These are phyloP conservation scores for Hydropsyche betteni DNA, from an alignment of 2,888 invertebrate genomes.

Conservation along the genomic window DNA sequence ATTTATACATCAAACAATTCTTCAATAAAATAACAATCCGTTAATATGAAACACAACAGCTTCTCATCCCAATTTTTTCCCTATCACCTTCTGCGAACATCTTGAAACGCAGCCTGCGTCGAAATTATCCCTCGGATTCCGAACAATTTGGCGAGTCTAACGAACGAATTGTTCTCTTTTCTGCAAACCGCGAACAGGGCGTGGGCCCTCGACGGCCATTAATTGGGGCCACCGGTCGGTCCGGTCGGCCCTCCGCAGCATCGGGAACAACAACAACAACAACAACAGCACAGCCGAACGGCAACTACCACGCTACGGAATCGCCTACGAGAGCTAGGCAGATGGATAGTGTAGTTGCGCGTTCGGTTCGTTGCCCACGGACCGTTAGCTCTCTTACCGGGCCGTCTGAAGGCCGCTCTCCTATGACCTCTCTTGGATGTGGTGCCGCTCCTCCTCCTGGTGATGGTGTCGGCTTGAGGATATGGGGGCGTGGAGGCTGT, in stretches of 20 bases:
- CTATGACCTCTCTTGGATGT: constrained; percentile 15
- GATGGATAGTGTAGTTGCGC: not conserved
- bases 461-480: too few species aligned
- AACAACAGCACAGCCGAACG: constrained; percentile 7
- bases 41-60: too few species aligned
- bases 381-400: not conserved
- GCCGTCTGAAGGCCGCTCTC: constrained; percentile 29
- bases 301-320: not conserved
- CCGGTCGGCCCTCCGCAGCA: constrained; percentile 12
- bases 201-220: constrained; percentile 23
- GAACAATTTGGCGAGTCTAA: too few species aligned
- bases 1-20: too few species aligned
- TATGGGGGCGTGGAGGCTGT: not conserved
- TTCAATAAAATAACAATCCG: too few species aligned
- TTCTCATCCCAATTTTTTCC: too few species aligned
- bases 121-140: too few species aligned
- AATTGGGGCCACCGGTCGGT: constrained; percentile 26
- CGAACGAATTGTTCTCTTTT: too few species aligned
- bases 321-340: constrained; percentile 2
- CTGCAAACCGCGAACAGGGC: constrained; percentile 3
- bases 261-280: constrained; percentile 4
- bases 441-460: too few species aligned
- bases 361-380: not conserved
- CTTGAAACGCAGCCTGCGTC: too few species aligned
- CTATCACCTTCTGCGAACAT: too few species aligned